These are phyloP conservation scores for Volucella inanis DNA, from an alignment of 2,888 invertebrate genomes.

Conservation along the genomic window DNA sequence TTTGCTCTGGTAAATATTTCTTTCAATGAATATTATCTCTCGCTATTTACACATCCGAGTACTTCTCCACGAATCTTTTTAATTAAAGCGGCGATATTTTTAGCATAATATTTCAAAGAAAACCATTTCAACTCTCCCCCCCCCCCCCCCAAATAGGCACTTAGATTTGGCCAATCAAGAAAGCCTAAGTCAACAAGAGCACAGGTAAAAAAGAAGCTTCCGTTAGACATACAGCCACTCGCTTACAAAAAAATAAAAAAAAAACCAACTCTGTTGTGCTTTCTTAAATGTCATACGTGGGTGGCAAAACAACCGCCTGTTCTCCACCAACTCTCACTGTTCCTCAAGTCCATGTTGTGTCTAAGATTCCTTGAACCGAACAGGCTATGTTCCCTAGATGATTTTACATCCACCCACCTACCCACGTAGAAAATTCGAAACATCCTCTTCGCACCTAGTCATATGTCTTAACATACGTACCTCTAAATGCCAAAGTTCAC, in stretches of 20 bases:
- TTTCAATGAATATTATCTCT: too few relatives aligned
- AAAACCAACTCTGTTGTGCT: not conserved
- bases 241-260: not conserved
- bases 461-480: constrained; percentile 11
- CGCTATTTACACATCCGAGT: too few relatives aligned
- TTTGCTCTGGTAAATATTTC: too few relatives aligned
- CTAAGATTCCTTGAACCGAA: too few relatives aligned
- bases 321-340: not conserved
- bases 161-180: not conserved
- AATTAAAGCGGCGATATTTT: too few relatives aligned
- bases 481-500: constrained; percentile 27
- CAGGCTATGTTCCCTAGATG: too few relatives aligned
- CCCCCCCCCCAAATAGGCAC: too few relatives aligned
- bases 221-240: not conserved
- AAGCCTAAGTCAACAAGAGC: constrained; percentile 3
- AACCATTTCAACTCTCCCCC: too few relatives aligned
- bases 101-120: too few relatives aligned
- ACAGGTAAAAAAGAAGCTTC: constrained; percentile 23
- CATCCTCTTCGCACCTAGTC: not conserved
- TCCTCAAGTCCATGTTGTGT: too few relatives aligned
- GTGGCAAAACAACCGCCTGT: not conserved
- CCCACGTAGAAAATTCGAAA: too few relatives aligned
- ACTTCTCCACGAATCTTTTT: too few relatives aligned
- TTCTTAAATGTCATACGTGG: constrained; percentile 33
- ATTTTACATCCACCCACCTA: not conserved